Evolutionary conservation across 2,113 vertebrate genomes (phyloP).

Genomic region (Myotis brandtii): DNA sequence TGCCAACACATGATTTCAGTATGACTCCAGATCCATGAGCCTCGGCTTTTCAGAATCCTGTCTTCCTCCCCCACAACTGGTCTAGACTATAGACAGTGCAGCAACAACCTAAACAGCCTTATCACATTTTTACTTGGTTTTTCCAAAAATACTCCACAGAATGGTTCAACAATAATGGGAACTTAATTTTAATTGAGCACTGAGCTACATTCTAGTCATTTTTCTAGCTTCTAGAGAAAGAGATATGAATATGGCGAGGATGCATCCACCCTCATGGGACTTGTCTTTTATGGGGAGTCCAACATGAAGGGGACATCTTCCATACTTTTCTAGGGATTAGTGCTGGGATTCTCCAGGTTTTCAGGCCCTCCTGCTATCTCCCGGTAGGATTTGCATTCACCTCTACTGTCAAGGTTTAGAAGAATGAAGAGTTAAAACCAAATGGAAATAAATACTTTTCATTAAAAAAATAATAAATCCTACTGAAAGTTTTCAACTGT

Average conservation of each 20-base stretch:
- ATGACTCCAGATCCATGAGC: neutral
- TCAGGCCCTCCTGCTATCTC: neutral
- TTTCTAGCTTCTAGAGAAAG: neutral
- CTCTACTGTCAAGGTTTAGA: neutral
- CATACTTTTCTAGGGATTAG: neutral
- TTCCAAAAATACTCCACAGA: neutral
- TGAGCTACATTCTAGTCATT: neutral
- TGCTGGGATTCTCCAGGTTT: neutral
- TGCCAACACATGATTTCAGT: neutral
- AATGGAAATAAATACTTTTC: neutral
- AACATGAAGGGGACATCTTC: neutral
- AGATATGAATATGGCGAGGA: neutral
- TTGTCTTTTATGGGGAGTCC: neutral
- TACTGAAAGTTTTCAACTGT: neutral
- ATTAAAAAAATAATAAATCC: neutral
- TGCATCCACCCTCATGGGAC: fast-evolving
- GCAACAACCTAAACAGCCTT: neutral
- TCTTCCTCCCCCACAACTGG: neutral
- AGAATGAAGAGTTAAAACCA: neutral
- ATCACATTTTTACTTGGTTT: neutral
- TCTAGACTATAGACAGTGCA: neutral
- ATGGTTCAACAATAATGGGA: neutral
- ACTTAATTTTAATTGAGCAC: neutral
- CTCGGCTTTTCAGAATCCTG: neutral
- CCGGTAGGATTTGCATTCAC: neutral